Base-by-base conservation (phyloP, 1,140 invertebrate species). In the Phymastichus coffea region DNA sequence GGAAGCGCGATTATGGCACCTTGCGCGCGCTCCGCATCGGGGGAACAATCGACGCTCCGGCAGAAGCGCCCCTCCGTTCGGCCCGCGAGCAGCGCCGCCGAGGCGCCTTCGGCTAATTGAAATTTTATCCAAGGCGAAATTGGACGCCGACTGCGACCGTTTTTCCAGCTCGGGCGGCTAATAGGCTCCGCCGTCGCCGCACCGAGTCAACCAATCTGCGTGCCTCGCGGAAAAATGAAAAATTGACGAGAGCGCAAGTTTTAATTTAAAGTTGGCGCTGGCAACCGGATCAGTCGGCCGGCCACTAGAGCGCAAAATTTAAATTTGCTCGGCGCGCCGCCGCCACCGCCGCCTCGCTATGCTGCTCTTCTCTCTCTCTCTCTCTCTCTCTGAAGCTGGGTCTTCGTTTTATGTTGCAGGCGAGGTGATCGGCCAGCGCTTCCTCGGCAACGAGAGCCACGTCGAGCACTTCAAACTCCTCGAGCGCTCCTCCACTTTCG, bases 381-480 rank as follows among this genome's bases (percentile, higher is more conserved):
- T 33, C 28, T 33, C 28, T 33, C 28, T 33, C 28, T 33, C 28
- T 33, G 12, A 33, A 6, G 15, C 4, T 17, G 17, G 6, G 15
- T 17, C n/a, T 46, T 51, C 46, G 4, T 67, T 49, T 70, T 69
- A 57, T 73, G 64, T 80, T 80, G 20, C 75, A 84, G 83, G 80
- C 51, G 82, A 83, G 63, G 73, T 81, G 70, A 74, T 78, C 67
- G 80, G 80, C 57, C 79, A 82, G 64, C 75, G 80, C 51, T 85
- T 85, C 73, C 69, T 81, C 44, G 84, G 83, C 53, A 86, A 86
- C 70, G 78, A 82, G 63, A 83, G 82, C 65, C 80, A 84, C 71
- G 78, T 80, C 64, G 86, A 88, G 68, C 83, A 86, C 73, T 88
- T 88, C 77, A 85, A 85, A 67, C 75, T 88, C 33, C 71, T 88